Evolutionary conservation across 1,140 invertebrate genomes (phyloP).

Genomic region (Trachymyrmex cornetzi): DNA sequence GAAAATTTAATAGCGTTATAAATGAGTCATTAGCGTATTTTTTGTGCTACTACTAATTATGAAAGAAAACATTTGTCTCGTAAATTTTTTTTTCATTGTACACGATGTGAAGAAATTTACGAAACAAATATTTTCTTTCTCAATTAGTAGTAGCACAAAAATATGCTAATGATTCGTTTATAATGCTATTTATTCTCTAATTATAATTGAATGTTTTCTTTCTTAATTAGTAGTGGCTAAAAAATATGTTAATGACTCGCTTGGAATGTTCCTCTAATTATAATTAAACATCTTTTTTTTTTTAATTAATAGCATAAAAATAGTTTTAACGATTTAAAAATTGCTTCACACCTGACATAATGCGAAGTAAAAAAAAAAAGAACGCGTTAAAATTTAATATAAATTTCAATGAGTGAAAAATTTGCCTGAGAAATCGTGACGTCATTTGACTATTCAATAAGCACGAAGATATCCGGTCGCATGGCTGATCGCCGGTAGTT

Average conservation of each 20-base stretch:
- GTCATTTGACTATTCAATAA: slow-evolving; percentile 31
- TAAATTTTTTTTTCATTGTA: not conserved
- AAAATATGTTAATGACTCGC: not conserved
- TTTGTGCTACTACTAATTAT: too few species aligned
- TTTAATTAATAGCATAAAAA: not conserved
- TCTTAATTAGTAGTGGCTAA: too few species aligned
- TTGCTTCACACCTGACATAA: not conserved
- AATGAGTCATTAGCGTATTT: not conserved
- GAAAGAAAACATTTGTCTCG: not conserved
- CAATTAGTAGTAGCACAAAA: not conserved
- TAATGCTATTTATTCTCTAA: too few species aligned
- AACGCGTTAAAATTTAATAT: not conserved
- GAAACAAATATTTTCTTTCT: not conserved
- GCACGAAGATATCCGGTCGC: slow-evolving; percentile 33
- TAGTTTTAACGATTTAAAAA: not conserved
- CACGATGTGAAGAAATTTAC: not conserved
- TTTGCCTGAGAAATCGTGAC: not conserved
- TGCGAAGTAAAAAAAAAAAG: not conserved
- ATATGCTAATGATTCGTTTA: too few species aligned
- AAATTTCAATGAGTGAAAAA: not conserved
- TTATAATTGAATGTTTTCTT: too few species aligned
- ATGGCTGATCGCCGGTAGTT: slow-evolving; percentile 8
- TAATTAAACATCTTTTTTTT: not conserved
- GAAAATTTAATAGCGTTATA: not conserved
- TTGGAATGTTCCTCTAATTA: not conserved